Evolutionary conservation across 2,888 invertebrate genomes (phyloP), one percentile per base, ranked within the genome.

Genomic region (Leucania comma): DNA sequence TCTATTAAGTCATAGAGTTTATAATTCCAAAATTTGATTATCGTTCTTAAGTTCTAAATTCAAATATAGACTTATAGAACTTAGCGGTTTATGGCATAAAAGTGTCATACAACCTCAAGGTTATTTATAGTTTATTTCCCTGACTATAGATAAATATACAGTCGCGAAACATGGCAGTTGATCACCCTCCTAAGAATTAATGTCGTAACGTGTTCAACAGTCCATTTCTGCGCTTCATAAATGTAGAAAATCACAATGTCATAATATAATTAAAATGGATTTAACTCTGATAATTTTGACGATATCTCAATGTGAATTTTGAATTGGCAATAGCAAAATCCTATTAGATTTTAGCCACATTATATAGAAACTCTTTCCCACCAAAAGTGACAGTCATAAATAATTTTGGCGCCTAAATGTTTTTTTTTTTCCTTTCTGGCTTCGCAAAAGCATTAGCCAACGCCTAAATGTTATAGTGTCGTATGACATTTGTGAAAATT

Each of bases 281-380:
- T 50, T 17, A 50, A 17, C 38, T 38, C 53, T 10, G 38, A 71
- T 56, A 1, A n/a, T 56, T 72, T 72, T 72, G 54, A 54, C 22
- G 2, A 22, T 48, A 12, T 38, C 12, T 0, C 20, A 17, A 20
- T 14, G 35, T 38, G 26, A 54, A 63, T 54, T 54, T 38, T 29
- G 9, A 63, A 48, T 38, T 26, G 14, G 22, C 32, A 32, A n/a
- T 29, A 38, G 12, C 35, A 61, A 10, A 20, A 50, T 22, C 32
- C 4, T 24, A 24, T 24, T 54, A 42, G 17, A 42, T 42, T 42
- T 42, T 42, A 42, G 38, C 4, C 4, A 5, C 17, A 42, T 42
- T 42, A 4, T 42, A 20, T 20, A 42, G 14, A 42, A 42, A 38
- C n/a, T n/a, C n/a, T n/a, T n/a, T n/a, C n/a, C n/a, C 38, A 17